Evolutionary conservation across 2,797 vertebrate species (phyloP), one percentile per base, ranked within the genome.

Genomic region (Carduelis carduelis): DNA sequence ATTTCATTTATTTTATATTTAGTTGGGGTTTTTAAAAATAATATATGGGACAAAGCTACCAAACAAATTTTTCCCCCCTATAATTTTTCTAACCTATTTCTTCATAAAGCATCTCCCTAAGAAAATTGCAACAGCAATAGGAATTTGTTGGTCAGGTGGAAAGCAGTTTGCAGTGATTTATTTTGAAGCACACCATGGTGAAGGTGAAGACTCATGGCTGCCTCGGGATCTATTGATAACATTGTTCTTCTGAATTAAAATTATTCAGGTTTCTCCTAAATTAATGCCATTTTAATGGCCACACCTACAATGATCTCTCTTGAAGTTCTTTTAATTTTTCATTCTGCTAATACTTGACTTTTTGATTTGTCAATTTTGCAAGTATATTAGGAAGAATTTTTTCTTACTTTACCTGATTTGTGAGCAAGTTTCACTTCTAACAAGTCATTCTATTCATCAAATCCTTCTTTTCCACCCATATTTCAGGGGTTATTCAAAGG

Each of bases 41-140:
- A 13, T 0, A 0, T 26, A 7, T 35, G 9, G 23, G 23, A 11
- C 9, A 26, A 6, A 39, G 41, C 12, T 83, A 53, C 19, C 21
- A 71, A 91, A 44, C 2, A 37, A 23, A 14, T 8, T 19, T 37
- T 17, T 1, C 1, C 1, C 8, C 39, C 49, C 12, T 18, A 7
- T 14, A 0, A 9, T 30, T 72, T 83, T 89, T 78, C 22, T 47
- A 24, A 19, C 0, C 0, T 28, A 24, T 61, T 61, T 78, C 46
- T 75, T 37, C 44, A 11, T 39, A 47, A 60, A 14, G 8, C 37
- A 30, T 57, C 22, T 68, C 22, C 49, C 2, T 32, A 46, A 30
- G 11, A 52, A 43, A 75, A 44, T 34, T 12, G 3, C 17, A 28
- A 4, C 7, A 50, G 24, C 15, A 26, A 3, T 1, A 30, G 14